Conservation (phyloP, 2,113 vertebrate genomes). For the Boulengerochromis microlepis region DNA sequence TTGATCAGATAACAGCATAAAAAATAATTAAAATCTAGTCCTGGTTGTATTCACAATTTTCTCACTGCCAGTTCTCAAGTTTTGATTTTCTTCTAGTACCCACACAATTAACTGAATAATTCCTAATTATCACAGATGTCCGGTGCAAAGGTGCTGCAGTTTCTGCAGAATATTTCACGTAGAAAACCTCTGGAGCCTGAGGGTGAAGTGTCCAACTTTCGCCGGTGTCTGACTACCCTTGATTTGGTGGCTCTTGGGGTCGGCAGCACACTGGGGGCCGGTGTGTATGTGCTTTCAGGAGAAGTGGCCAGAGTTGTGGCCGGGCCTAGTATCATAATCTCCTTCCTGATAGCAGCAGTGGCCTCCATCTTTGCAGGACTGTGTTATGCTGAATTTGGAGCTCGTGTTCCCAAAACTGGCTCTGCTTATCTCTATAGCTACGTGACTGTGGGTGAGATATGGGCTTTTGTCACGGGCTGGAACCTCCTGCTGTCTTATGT, state of each 20-base stretch:
- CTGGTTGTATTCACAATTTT: background rate
- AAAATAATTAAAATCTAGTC: background rate
- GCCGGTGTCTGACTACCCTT: conserved; percentile 72
- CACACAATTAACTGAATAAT: background rate
- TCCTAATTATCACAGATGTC: conserved; percentile 29
- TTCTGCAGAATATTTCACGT: conserved; percentile 63
- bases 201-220: conserved; percentile 65
- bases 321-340: conserved; percentile 78
- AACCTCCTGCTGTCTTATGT: conserved; percentile 84
- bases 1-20: background rate
- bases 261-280: conserved; percentile 82
- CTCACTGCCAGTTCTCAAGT: background rate
- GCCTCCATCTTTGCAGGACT: conserved; percentile 80
- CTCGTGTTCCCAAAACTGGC: conserved; percentile 78
- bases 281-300: conserved; percentile 80
- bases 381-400: conserved; percentile 80
- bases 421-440: conserved; percentile 86
- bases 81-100: background rate
- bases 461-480: conserved; percentile 82
- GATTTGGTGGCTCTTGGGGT: conserved; percentile 81
- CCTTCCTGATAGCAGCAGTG: conserved; percentile 79
- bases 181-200: conserved; percentile 67
- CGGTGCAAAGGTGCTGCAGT: conserved; percentile 27
- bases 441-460: conserved; percentile 79
- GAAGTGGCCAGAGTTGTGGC: conserved; percentile 77